Evolutionary conservation across 1,140 invertebrate genomes (phyloP).

Genomic region (Leptinotarsa lineolata): DNA sequence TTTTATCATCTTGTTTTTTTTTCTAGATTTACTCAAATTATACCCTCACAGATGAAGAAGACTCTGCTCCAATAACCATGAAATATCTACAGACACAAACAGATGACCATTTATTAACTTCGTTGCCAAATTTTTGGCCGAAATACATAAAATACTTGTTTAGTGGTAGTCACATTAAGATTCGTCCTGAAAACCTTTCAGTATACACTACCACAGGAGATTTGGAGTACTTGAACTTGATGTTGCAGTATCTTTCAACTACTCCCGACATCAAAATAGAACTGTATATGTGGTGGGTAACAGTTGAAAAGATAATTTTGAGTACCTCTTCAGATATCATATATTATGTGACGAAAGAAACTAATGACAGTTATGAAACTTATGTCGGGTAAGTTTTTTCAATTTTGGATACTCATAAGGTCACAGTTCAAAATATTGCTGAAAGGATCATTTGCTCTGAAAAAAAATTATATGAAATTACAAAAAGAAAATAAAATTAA

Average conservation of each 20-base stretch:
- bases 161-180: slow-evolving; percentile 58
- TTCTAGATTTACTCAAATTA: slow-evolving; percentile 26
- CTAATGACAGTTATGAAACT: neutral
- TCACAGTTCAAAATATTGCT: too few relatives aligned
- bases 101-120: slow-evolving; percentile 32
- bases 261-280: slow-evolving; percentile 63
- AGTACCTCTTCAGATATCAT: slow-evolving; percentile 66
- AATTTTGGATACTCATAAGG: slow-evolving; percentile 57
- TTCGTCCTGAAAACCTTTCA: slow-evolving; percentile 55
- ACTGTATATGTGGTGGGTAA: slow-evolving; percentile 70
- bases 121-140: slow-evolving; percentile 61
- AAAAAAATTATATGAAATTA: neutral
- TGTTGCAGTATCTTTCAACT: slow-evolving; percentile 62
- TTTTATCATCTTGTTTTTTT: neutral
- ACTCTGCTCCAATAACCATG: slow-evolving; percentile 31
- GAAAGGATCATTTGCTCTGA: slow-evolving; percentile 58
- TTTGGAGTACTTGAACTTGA: slow-evolving; percentile 63
- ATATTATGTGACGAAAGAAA: slow-evolving; percentile 50
- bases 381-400: slow-evolving; percentile 28
- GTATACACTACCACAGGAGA: slow-evolving; percentile 65
- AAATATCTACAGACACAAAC: slow-evolving; percentile 34
- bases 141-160: slow-evolving; percentile 67
- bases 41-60: slow-evolving; percentile 29
- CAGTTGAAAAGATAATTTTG: slow-evolving; percentile 66
- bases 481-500: neutral